Conservation (phyloP, 2,113 vertebrate genomes). For the Hypocryptadius cinnamomeus region DNA sequence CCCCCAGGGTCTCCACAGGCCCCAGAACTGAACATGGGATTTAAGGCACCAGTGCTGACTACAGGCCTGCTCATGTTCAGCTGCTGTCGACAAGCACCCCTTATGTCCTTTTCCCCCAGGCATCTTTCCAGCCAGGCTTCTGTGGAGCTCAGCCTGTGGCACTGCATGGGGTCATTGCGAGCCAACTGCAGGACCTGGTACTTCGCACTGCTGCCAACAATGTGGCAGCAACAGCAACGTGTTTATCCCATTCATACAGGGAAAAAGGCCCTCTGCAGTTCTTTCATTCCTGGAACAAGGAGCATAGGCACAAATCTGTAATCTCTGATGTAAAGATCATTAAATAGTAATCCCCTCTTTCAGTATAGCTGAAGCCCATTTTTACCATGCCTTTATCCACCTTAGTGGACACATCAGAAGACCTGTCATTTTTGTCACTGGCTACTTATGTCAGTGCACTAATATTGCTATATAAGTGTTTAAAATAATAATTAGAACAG, state of each 20-base stretch:
- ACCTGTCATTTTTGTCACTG: neutral
- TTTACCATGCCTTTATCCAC: neutral
- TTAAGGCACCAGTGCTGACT: rapidly evolving
- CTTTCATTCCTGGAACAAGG: neutral
- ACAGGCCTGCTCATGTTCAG: neutral
- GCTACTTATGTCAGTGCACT: neutral
- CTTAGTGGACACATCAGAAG: neutral
- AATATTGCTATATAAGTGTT: neutral
- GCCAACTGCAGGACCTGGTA: neutral
- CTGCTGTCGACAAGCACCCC: rapidly evolving
- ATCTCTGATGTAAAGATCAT: neutral
- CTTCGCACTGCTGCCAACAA: neutral
- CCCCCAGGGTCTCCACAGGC: too few relatives aligned
- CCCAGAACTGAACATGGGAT: neutral
- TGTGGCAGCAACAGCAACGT: neutral
- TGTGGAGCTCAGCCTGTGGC: neutral
- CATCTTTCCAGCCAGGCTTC: neutral
- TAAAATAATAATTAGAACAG: constrained; percentile 46
- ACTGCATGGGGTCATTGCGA: neutral
- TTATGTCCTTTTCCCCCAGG: neutral
- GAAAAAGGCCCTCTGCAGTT: neutral
- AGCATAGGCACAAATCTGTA: neutral
- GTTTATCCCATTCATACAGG: neutral
- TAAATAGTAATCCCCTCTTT: neutral
- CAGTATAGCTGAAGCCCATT: neutral